These are phyloP conservation scores for Marisa cornuarietis DNA, from an alignment of 1,140 invertebrate species.

Conservation along the genomic window DNA sequence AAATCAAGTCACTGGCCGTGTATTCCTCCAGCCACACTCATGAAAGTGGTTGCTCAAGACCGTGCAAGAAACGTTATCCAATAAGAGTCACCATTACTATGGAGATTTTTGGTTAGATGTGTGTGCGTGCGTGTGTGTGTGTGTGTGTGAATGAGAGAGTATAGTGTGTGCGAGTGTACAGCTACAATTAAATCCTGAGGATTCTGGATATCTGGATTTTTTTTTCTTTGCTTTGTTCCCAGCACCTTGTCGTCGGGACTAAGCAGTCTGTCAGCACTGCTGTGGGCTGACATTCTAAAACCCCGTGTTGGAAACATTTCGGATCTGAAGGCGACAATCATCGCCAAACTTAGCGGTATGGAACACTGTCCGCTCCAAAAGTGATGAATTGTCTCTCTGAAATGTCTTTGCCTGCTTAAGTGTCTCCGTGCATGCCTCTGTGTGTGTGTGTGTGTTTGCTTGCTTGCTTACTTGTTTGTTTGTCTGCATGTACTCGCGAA, in stretches of 20 bases:
- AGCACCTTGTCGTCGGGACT: slow-evolving; percentile 75
- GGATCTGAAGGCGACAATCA: slow-evolving; percentile 52
- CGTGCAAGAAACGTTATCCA: too few species aligned
- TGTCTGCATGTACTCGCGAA: too few species aligned
- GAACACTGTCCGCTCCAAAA: too few species aligned
- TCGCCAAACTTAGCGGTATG: slow-evolving; percentile 54
- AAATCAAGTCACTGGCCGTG: too few species aligned
- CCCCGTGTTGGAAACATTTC: slow-evolving; percentile 47
- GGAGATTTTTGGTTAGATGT: neutral
- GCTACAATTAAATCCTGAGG: too few species aligned
- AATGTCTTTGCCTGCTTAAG: neutral
- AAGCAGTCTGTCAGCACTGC: slow-evolving; percentile 86
- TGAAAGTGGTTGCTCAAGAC: too few species aligned
- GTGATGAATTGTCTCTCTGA: neutral
- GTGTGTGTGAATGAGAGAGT: neutral
- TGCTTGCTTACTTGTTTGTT: too few species aligned
- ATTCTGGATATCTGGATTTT: neutral
- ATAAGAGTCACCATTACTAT: neutral
- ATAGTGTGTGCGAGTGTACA: neutral
- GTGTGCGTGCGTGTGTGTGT: neutral
- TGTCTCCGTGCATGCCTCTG: neutral
- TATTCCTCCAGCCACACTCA: too few species aligned
- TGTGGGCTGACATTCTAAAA: slow-evolving; percentile 83
- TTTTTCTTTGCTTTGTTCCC: slow-evolving; percentile 11
- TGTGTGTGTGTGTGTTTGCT: neutral